Percentiles rank a stretch among this genome's conserved stretches.
Evolutionary conservation across 2,888 invertebrate genomes (phyloP).

Genomic region (Abscondita cerata): DNA sequence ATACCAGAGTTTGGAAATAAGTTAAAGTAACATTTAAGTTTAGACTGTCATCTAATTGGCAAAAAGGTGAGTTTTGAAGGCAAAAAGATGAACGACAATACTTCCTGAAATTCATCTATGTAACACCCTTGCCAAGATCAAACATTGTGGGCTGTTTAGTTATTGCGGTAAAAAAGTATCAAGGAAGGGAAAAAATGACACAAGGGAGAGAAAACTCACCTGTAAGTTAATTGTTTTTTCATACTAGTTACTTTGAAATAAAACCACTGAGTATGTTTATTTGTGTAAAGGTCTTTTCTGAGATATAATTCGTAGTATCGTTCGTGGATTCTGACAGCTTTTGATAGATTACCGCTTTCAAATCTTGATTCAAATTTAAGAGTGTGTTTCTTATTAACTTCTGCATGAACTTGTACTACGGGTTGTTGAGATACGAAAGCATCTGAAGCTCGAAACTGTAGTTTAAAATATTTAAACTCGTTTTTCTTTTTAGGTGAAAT

Average conservation of each 20-base stretch:
- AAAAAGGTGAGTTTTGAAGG: no score
- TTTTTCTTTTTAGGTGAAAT: slow-evolving; percentile 54
- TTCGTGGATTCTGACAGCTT: slow-evolving; percentile 86
- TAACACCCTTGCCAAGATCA: no score
- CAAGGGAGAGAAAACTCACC: no score
- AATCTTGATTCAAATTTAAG: slow-evolving; percentile 91
- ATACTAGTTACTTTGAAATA: slow-evolving; percentile 91
- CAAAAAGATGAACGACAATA: no score
- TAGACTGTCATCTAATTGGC: no score
- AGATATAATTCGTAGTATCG: slow-evolving; percentile 91
- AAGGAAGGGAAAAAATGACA: no score
- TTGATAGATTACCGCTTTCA: slow-evolving; percentile 92
- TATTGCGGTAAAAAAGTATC: no score
- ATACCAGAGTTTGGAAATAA: no score
- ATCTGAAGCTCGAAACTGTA: slow-evolving; percentile 87
- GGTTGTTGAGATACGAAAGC: no score
- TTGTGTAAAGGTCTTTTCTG: slow-evolving; percentile 85
- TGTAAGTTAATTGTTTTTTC: slow-evolving; percentile 79
- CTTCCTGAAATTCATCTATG: no score
- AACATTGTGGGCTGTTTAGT: no score
- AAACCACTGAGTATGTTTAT: slow-evolving; percentile 94
- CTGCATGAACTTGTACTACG: slow-evolving; percentile 69
- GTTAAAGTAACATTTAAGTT: no score
- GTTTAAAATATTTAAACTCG: slow-evolving; percentile 9
- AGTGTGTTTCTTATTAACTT: slow-evolving; percentile 67